Base-by-base conservation (phyloP, 2,888 invertebrate species). In the Dermolepida albohirtum region DNA sequence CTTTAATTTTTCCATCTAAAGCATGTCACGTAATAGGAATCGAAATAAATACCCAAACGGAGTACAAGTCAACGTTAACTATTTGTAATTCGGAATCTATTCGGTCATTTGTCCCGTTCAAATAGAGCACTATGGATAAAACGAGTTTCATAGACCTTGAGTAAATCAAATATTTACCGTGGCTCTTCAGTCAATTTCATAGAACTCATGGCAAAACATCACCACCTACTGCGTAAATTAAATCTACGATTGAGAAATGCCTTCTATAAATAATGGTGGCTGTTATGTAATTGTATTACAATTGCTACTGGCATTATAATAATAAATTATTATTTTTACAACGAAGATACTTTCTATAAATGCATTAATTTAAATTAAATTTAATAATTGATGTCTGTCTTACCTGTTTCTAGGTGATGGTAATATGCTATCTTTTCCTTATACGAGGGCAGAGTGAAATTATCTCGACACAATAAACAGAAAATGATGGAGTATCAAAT, bases 51-150 rank as follows among this genome's bases (percentile, higher is more conserved):
- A 34, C 29, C 11, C 51, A 12, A 50, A n/a, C 27, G 27, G 7
- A 51, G 12, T 1, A 16, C 17, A 11, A 12, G 29, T 59, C 64
- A 41, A 16, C 65, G 29, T 55, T 69, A 47, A 64, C 59, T 71
- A 65, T 72, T 70, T 70, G 72, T 66, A 71, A 47, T 71, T 66
- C 49, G 55, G 69, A 70, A 71, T 71, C 68, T 71, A 71, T 72
- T 72, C 70, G 70, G 66, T 73, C 74, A 71, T 72, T 73, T 74
- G 76, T 76, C 72, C 73, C 74, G 77, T 76, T 76, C 76, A 77
- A 77, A 76, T 76, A 76, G 75, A 74, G 74, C 74, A 76, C 72
- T 71, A 72, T 73, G 71, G 72, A 72, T 69, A 71, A 72, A 74
- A 73, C 73, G 73, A 70, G 73, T 72, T 50, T 69, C 68, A 69